Evolutionary conservation across 2,888 invertebrate species (phyloP), one percentile per base, ranked within the genome.

Genomic region (Gryllus longicercus): DNA sequence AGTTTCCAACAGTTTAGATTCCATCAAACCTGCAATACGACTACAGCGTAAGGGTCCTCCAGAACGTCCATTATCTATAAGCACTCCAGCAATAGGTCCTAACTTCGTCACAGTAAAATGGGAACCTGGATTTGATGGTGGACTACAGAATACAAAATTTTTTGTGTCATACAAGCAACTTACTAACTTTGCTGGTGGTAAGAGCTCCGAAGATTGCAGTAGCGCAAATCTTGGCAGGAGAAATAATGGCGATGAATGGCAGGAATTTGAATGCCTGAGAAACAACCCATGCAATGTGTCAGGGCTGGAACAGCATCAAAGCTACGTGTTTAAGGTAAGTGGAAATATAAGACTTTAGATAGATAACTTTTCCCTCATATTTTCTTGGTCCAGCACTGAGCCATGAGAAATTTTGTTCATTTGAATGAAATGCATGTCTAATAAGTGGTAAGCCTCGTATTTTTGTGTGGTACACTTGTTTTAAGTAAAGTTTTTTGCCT

Each of bases 61-160:
- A 0, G 96, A 96, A 85, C 91, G 92, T 81, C 96, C 97, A 0
- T 91, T 25, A 50, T 77, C 75, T 2, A 74, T 96, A 49, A 89
- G 91, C 3, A 92, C 94, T 14, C 89, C 93, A 81, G 93, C 93
- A 85, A 91, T 94, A 0, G 95, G 95, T 0, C 93, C 93, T 18
- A 93, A 93, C 80, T 94, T 91, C 85, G 94, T 96, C 0, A 92
- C 94, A 0, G 88, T 97, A 25, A 90, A 91, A 81, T 97, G 96
- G 96, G 94, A 95, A 85, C 92, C 95, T 0, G 96, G 96, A 0
- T 97, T 97, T 86, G 95, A 97, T 86, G 97, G 97, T 0, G 97
- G 97, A 0, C 88, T 96, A 80, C 91, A 92, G 78, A 95, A 93
- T 84, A 96, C 96, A 0, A 96, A 95, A 85, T 96, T 95, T 87